Base-by-base conservation (phyloP, 2,797 vertebrate genomes). In the Propithecus deckenii region DNA sequence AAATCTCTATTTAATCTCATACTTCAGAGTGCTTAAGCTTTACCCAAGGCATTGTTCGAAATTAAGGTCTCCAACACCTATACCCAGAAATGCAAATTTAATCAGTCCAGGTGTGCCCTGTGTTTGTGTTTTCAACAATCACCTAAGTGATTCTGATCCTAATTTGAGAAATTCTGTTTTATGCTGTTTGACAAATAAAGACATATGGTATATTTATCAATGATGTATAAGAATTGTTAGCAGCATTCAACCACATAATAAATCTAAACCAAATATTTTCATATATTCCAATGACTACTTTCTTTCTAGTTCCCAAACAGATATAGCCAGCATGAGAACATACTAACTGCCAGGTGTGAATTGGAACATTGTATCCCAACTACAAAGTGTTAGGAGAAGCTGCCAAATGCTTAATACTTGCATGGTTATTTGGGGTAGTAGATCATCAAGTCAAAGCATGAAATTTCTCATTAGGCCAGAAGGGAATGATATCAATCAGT, bases 341-440 rank as follows among this genome's bases (percentile, higher is more conserved):
- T 63, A 43, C 38, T 43, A 90, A 76, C 61, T 75, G n/a, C 10
- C 41, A 92, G 15, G 75, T 88, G 55, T 80, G 80, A 86, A 63
- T 61, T 94, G 46, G 14, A 95, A 88, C 52, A 89, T 2, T 72
- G 10, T 38, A 79, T 74, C 28, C 76, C 28, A 69, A 94, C 89
- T 30, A 65, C 4, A 71, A 91, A 96, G 25, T 94, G 61, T 67
- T 71, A 91, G 83, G 52, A 43, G 20, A 96, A 93, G 38, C 6
- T 85, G 69, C 48, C 84, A 94, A 95, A 74, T 78, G 48, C 50
- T 78, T 69, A 89, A 89, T 55, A 93, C 46, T 41, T 95, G 61
- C 25, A 1, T 8, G 23, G 2, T 55, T 88, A 95, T 81, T 90
- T 85, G 2, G 14, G 61, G 8, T 38, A 76, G 43, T 85, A 35